Evolutionary conservation across 2,113 vertebrate species (phyloP).

Genomic region (Anoplopoma fimbria): DNA sequence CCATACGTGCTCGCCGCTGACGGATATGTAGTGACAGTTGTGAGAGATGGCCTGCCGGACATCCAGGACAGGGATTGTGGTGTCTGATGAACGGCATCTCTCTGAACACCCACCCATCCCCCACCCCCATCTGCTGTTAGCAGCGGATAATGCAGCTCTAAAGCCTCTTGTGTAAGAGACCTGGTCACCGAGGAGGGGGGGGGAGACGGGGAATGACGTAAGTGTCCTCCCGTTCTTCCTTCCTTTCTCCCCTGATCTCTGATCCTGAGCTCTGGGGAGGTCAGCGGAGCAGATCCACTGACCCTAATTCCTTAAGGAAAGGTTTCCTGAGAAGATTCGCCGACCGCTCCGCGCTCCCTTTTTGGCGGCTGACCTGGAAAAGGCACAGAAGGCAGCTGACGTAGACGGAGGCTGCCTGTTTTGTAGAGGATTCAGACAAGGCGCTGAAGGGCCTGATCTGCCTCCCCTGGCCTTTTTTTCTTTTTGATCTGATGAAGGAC

Average conservation of each 20-base stretch:
- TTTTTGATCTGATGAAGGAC: conserved; percentile 61
- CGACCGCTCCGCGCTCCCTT: conserved; percentile 45
- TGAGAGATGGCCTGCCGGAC: conserved; percentile 47
- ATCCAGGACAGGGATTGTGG: conserved; percentile 30
- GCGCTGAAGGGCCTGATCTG: conserved; percentile 27
- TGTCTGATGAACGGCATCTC: conserved; percentile 40
- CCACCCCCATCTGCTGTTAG: conserved; percentile 34
- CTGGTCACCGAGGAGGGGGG: conserved; percentile 26
- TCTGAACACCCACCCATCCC: conserved; percentile 17
- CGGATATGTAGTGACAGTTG: conserved; percentile 56
- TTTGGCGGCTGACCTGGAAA: conserved; percentile 69
- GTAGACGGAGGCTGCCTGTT: conserved; percentile 9
- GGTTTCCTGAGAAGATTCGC: conserved; percentile 65
- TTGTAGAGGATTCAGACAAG: conserved; percentile 35
- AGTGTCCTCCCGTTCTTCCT: conserved; percentile 56
- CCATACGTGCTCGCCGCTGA: conserved; percentile 36
- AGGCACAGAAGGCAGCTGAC: conserved; percentile 51
- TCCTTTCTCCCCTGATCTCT: conserved; percentile 49
- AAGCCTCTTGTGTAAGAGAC: conserved; percentile 72
- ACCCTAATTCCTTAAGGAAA: conserved; percentile 76
- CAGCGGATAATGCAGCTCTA: conserved; percentile 49
- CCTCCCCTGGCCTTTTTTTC: conserved; percentile 36
- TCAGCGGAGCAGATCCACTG: conserved; percentile 31
- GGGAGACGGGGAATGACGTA: conserved; percentile 58
- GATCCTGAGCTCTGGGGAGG: conserved; percentile 44